A percentile compares a stretch with the other conserved stretches of the same genome.
Evolutionary conservation across 1,140 invertebrate species (phyloP).

Genomic region (Drosophila ercepeae): DNA sequence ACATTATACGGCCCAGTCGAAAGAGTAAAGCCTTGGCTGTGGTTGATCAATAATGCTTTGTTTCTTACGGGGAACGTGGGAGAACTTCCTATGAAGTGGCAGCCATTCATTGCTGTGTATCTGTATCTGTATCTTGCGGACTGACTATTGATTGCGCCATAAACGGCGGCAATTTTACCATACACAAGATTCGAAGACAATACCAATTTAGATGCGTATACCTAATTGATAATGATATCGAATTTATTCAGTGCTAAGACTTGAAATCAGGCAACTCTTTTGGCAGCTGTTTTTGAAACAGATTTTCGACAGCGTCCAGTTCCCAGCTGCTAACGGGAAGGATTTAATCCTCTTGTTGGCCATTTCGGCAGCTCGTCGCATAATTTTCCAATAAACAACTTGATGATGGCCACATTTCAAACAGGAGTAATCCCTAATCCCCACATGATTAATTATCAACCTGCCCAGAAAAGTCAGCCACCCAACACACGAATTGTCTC

Average conservation of each 20-base stretch:
- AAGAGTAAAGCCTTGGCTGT: conserved; percentile 48
- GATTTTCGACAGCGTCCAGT: conserved; percentile 9
- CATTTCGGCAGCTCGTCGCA: conserved; percentile 48
- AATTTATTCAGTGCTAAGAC: conserved; percentile 45
- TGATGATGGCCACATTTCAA: conserved; percentile 67
- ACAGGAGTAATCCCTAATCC: conserved; percentile 61
- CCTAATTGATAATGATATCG: conserved; percentile 78
- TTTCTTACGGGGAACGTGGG: conserved; percentile 60
- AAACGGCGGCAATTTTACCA: conserved; percentile 37
- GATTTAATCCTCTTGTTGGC: not conserved
- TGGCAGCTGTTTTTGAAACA: conserved; percentile 18
- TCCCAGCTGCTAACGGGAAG: conserved; percentile 18
- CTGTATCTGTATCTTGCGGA: conserved; percentile 13
- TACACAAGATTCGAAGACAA: conserved; percentile 8
- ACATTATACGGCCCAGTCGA: conserved; percentile 26
- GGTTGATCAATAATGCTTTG: conserved; percentile 77
- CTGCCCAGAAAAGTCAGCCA: conserved; percentile 40
- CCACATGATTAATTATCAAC: conserved; percentile 82
- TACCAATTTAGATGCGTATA: conserved; percentile 55
- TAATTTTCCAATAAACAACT: conserved; percentile 74
- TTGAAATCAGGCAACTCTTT: conserved; percentile 61
- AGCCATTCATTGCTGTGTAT: conserved; percentile 58
- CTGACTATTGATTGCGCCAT: conserved; percentile 60
- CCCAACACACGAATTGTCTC: conserved; percentile 33
- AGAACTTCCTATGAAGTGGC: conserved; percentile 74